phyloP scores from a whole-genome alignment of 2,888 invertebrate species.

The Ophonus ardosiacus region DNA sequence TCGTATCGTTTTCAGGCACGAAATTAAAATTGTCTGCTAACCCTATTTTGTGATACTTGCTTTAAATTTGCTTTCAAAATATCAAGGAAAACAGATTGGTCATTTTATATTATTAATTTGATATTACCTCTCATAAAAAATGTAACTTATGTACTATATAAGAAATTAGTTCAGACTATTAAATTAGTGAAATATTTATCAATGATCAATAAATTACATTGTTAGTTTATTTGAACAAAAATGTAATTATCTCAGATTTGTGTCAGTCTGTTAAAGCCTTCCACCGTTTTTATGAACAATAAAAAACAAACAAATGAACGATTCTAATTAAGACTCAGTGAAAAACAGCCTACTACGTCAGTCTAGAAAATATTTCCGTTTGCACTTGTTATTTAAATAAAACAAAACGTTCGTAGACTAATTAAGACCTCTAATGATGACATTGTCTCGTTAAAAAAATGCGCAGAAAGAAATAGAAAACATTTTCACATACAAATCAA shows the following conservation, averaged over 20 bases:
- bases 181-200: too few species aligned
- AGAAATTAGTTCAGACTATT: too few species aligned
- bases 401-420: constrained; percentile 59
- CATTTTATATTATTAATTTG: too few species aligned
- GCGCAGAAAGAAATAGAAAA: constrained; percentile 48
- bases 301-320: constrained; percentile 24
- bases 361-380: constrained; percentile 44
- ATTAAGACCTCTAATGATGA: constrained; percentile 57
- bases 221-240: background rate
- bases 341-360: constrained; percentile 9
- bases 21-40: too few species aligned
- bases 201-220: background rate
- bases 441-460: constrained; percentile 54
- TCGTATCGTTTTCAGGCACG: too few species aligned
- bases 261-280: constrained; percentile 10
- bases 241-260: background rate
- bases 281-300: constrained; percentile 13
- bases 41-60: too few species aligned
- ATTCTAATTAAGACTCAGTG: constrained; percentile 20
- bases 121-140: too few species aligned
- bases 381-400: constrained; percentile 51
- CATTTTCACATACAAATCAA: constrained; percentile 52
- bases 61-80: too few species aligned
- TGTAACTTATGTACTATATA: too few species aligned
- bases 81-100: too few species aligned